These are phyloP conservation scores for Dusona sp. DNA, from an alignment of 2,888 invertebrate species.

Conservation along the genomic window DNA sequence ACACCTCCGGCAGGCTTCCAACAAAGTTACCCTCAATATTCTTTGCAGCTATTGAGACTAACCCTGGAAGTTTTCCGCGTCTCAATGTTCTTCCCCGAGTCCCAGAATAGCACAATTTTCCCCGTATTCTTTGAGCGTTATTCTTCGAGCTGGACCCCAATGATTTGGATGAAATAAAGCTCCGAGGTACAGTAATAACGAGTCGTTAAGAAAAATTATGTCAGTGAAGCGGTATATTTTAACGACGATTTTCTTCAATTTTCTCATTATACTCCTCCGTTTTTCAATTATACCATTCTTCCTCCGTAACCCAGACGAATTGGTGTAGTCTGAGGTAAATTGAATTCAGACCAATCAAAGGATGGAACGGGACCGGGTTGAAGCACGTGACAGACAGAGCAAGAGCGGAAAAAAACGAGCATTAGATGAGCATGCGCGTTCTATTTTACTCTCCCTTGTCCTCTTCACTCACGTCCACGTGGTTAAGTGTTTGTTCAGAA, in stretches of 20 bases:
- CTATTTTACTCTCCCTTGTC: background rate
- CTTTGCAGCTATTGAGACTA: background rate
- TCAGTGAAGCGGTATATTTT: slow-evolving; percentile 14
- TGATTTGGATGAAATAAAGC: background rate
- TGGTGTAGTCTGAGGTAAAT: slow-evolving; percentile 39
- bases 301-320: slow-evolving; percentile 16
- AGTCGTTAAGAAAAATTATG: background rate
- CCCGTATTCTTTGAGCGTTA: background rate
- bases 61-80: background rate
- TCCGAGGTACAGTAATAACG: background rate
- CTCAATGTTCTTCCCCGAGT: background rate
- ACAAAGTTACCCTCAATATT: background rate
- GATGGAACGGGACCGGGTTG: slow-evolving; percentile 2
- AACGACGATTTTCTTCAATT: slow-evolving; percentile 12
- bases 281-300: slow-evolving; percentile 27
- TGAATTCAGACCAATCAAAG: slow-evolving; percentile 46
- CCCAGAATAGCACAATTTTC: background rate
- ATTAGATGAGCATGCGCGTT: background rate
- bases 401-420: background rate
- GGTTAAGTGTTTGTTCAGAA: background rate
- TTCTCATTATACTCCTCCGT: slow-evolving; percentile 1
- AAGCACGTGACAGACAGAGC: background rate
- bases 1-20: background rate
- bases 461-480: background rate
- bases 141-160: background rate